A percentile compares a stretch with the other conserved stretches of the same genome.
phyloP scores from a whole-genome alignment of 1,140 invertebrate species.

The Rhysida immarginata region DNA sequence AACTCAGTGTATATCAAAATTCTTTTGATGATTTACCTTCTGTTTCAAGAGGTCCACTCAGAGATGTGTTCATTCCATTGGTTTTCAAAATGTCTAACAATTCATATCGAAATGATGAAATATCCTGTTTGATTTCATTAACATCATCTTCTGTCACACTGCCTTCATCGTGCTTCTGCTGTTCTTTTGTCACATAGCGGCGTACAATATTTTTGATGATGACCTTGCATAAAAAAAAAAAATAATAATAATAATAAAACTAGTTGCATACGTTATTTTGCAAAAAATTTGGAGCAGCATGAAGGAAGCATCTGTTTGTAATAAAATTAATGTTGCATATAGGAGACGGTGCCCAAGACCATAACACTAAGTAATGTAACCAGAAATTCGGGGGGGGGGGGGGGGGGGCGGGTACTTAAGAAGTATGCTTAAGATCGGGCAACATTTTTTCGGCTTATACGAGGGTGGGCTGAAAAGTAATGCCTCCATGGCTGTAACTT shows the following conservation, averaged over 20 bases:
- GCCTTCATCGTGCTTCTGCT: slow-evolving; percentile 57
- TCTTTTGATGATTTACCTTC: not conserved
- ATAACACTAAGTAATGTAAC: too few relatives aligned
- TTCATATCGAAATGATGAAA: slow-evolving; percentile 68
- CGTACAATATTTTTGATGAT: slow-evolving; percentile 63
- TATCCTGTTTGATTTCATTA: slow-evolving; percentile 90
- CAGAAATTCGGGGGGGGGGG: too few relatives aligned
- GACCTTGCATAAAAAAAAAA: slow-evolving; percentile 28
- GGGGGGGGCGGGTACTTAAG: too few relatives aligned
- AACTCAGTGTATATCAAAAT: not conserved
- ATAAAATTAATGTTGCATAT: too few relatives aligned
- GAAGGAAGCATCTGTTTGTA: too few relatives aligned
- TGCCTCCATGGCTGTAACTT: too few relatives aligned
- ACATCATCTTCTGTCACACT: slow-evolving; percentile 89
- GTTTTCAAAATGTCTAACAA: slow-evolving; percentile 69
- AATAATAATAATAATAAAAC: not conserved
- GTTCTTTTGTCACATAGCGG: slow-evolving; percentile 67
- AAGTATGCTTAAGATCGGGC: too few relatives aligned
- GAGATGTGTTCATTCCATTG: slow-evolving; percentile 50
- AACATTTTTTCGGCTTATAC: too few relatives aligned
- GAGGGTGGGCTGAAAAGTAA: too few relatives aligned
- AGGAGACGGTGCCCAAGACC: too few relatives aligned
- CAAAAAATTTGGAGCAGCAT: too few relatives aligned
- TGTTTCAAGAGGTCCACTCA: not conserved
- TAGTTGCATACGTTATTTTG: not conserved